Conservation (phyloP, 1,140 invertebrate genomes). For the Cecropterus lyciades region DNA sequence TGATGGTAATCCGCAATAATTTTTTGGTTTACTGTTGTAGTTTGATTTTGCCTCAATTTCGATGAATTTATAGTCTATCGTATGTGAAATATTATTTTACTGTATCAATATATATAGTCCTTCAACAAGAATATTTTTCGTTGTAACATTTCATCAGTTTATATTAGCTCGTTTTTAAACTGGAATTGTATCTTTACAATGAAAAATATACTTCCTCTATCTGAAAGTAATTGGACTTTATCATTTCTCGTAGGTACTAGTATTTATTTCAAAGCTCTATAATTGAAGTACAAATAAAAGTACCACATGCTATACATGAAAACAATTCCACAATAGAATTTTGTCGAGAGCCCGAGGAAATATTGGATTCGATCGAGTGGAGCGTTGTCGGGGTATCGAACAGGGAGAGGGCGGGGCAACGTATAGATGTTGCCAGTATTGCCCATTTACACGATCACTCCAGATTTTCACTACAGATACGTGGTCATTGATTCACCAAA, state of each 20-base stretch:
- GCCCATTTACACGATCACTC: constrained; percentile 11
- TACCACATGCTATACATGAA: background rate
- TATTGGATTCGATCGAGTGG: constrained; percentile 9
- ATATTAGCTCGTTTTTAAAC: too few relatives aligned
- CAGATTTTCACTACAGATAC: constrained; percentile 3
- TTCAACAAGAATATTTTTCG: too few relatives aligned
- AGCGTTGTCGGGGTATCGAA: constrained; percentile 8
- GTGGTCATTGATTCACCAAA: background rate
- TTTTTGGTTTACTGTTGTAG: too few relatives aligned
- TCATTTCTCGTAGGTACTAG: background rate
- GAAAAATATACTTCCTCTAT: too few relatives aligned
- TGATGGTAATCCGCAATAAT: too few relatives aligned
- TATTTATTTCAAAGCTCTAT: background rate
- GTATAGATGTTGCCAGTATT: constrained; percentile 4
- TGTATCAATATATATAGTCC: too few relatives aligned
- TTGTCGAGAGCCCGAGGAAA: background rate
- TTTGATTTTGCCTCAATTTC: too few relatives aligned
- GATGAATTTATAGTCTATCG: too few relatives aligned
- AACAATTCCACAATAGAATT: constrained; percentile 5
- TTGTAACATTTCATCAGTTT: too few relatives aligned
- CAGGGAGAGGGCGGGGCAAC: constrained; percentile 7
- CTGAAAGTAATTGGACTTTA: too few relatives aligned
- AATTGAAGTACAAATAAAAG: background rate
- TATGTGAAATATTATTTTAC: too few relatives aligned
- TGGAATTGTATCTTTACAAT: too few relatives aligned